Conservation (phyloP, 2,113 vertebrate genomes). For the Apodemus speciosus region DNA sequence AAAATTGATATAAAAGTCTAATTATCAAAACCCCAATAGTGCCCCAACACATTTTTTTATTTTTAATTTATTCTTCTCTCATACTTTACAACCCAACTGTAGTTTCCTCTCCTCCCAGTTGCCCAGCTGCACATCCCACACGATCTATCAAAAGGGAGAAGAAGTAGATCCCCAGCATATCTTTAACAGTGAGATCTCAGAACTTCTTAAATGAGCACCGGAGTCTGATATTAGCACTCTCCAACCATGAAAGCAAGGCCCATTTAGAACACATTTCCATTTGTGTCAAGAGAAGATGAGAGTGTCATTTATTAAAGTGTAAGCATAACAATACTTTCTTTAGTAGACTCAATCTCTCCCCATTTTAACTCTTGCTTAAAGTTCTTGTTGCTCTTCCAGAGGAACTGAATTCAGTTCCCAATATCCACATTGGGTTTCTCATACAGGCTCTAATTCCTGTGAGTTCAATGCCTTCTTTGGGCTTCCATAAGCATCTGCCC, state of each 20-base stretch:
- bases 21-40: not conserved
- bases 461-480: not conserved
- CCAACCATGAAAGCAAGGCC: too few relatives aligned
- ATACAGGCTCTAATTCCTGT: not conserved
- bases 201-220: not conserved
- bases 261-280: not conserved
- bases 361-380: not conserved
- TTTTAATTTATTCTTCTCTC: not conserved
- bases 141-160: not conserved
- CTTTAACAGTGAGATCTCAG: not conserved
- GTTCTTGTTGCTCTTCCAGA: not conserved
- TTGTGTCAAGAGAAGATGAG: not conserved
- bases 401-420: not conserved
- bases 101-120: not conserved
- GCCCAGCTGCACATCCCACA: not conserved
- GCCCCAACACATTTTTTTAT: not conserved
- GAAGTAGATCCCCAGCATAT: not conserved
- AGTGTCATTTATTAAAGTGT: slow-evolving; percentile 4
- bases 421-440: not conserved
- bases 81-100: not conserved
- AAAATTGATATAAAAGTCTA: not conserved
- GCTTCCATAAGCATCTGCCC: not conserved
- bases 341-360: not conserved
- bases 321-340: slow-evolving; percentile 21
- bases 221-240: not conserved